phyloP scores from a whole-genome alignment of 2,888 invertebrate genomes.

The Ashinkailepas kermadecensis region DNA sequence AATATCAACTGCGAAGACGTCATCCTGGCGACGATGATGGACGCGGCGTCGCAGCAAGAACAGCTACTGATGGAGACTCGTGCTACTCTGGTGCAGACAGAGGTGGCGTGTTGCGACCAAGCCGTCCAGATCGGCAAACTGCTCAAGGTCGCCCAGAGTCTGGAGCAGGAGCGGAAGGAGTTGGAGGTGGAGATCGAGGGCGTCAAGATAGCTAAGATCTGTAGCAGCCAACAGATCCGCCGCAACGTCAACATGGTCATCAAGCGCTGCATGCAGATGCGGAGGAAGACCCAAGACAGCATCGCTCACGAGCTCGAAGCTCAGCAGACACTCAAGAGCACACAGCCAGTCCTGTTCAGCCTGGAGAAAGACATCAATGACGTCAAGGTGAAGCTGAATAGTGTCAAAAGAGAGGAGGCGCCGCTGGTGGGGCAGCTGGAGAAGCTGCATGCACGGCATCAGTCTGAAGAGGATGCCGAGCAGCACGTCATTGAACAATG shows the following conservation, averaged over 20 bases:
- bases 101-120: background rate
- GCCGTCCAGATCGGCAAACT: background rate
- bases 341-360: background rate
- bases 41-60: background rate
- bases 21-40: background rate
- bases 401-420: background rate
- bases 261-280: background rate
- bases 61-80: background rate
- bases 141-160: background rate
- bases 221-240: background rate
- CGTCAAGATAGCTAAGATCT: background rate
- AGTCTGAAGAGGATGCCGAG: background rate
- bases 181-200: conserved; percentile 3
- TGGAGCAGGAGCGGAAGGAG: background rate
- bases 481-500: background rate
- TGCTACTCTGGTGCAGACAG: background rate
- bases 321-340: background rate
- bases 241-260: background rate
- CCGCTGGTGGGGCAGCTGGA: background rate
- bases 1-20: background rate
- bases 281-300: background rate
- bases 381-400: background rate
- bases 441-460: background rate
- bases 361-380: background rate
- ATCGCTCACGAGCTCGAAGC: background rate